phyloP scores from a whole-genome alignment of 2,113 vertebrate species.

The Thomomys bottae region DNA sequence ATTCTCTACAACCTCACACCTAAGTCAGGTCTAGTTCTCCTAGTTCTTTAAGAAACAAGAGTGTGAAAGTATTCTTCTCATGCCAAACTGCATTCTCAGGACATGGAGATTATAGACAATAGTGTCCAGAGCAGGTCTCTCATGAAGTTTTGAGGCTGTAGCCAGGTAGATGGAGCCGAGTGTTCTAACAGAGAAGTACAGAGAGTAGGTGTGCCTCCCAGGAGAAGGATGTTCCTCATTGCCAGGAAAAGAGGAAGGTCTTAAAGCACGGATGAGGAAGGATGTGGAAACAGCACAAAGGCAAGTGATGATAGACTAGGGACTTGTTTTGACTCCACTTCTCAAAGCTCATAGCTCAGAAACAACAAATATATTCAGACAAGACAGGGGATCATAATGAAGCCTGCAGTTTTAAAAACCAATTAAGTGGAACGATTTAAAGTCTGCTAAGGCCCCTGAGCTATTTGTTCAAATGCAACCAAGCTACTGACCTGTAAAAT shows the following conservation, averaged over 20 bases:
- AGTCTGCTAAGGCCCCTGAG: background rate
- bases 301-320: background rate
- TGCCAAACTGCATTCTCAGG: background rate
- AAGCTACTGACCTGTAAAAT: conserved; percentile 18
- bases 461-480: conserved; percentile 22
- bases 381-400: background rate
- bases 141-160: background rate
- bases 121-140: background rate
- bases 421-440: background rate
- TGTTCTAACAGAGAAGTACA: background rate
- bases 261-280: conserved; percentile 4
- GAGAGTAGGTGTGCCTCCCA: background rate
- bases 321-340: background rate
- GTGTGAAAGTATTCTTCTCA: background rate
- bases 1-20: too few relatives aligned
- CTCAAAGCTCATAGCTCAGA: background rate
- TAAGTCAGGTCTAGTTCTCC: background rate
- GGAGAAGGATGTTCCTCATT: background rate
- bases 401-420: background rate
- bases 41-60: background rate
- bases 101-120: background rate
- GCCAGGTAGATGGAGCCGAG: background rate
- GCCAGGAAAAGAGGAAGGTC: conserved; percentile 29
- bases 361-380: background rate
- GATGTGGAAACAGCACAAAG: conserved; percentile 5